Percentiles rank a stretch among this genome's conserved stretches.
These are phyloP conservation scores for Philaethria dido DNA, from an alignment of 2,888 invertebrate species.

Conservation along the genomic window DNA sequence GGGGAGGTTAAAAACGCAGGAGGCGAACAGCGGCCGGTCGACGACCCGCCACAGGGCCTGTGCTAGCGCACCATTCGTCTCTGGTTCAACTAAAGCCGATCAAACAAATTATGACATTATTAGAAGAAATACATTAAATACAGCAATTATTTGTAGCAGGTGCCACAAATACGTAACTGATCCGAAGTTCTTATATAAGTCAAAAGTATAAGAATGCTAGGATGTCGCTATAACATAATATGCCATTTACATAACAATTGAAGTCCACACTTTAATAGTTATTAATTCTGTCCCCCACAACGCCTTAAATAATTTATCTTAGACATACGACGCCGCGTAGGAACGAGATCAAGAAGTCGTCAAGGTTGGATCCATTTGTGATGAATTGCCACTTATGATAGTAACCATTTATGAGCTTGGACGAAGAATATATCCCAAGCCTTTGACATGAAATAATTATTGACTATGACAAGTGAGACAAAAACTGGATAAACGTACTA, in stretches of 20 bases:
- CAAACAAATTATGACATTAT: slow-evolving; percentile 67
- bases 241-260: slow-evolving; percentile 51
- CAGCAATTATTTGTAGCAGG: neutral
- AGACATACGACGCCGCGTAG: slow-evolving; percentile 70
- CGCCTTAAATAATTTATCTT: slow-evolving; percentile 59
- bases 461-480: neutral
- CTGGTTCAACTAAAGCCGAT: slow-evolving; percentile 60
- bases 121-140: slow-evolving; percentile 4
- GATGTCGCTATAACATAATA: neutral
- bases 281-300: slow-evolving; percentile 60
- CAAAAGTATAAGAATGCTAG: neutral
- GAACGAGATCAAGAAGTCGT: slow-evolving; percentile 76
- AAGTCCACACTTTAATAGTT: slow-evolving; percentile 49
- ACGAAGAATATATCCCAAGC: slow-evolving; percentile 39
- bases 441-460: slow-evolving; percentile 35
- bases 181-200: neutral
- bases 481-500: slow-evolving; percentile 4
- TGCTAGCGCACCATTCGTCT: slow-evolving; percentile 74
- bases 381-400: slow-evolving; percentile 66
- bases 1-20: slow-evolving; percentile 75
- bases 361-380: slow-evolving; percentile 80
- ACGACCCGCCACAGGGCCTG: slow-evolving; percentile 80
- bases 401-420: slow-evolving; percentile 43
- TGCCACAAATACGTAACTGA: neutral
- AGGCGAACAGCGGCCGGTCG: slow-evolving; percentile 80